These are phyloP conservation scores for Melanocharis versteri DNA, from an alignment of 2,113 vertebrate species.

Conservation along the genomic window DNA sequence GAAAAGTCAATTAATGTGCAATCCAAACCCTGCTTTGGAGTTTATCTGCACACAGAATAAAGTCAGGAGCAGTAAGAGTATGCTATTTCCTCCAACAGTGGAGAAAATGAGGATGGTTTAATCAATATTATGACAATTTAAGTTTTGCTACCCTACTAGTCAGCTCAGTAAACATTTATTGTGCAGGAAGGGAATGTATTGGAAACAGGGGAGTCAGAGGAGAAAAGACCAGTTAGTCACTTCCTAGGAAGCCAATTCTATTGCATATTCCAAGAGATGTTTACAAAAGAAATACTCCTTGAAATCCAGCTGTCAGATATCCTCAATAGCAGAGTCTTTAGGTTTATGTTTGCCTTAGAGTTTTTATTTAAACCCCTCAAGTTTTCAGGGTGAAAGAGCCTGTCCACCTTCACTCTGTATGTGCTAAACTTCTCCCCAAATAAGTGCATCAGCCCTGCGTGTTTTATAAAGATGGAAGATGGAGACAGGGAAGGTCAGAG, in stretches of 20 bases:
- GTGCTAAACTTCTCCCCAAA: background rate
- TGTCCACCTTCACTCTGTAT: background rate
- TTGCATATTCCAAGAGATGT: background rate
- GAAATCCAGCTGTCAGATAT: background rate
- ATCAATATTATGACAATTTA: constrained; percentile 45
- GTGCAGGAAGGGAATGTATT: background rate
- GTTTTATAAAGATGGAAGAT: background rate
- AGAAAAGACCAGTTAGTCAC: background rate
- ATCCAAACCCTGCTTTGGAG: background rate
- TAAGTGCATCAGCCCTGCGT: too few relatives aligned
- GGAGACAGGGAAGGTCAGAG: too few relatives aligned
- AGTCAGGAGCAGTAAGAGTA: background rate
- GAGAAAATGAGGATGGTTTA: constrained; percentile 20
- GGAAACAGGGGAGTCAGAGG: background rate
- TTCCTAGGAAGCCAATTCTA: background rate
- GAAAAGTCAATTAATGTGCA: constrained; percentile 37
- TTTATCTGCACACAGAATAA: background rate
- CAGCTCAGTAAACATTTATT: background rate
- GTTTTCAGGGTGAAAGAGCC: background rate
- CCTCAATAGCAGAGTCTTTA: fast-evolving
- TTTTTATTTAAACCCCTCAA: background rate
- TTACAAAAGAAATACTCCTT: background rate
- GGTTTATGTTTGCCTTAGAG: background rate
- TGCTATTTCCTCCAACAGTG: background rate
- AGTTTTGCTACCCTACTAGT: background rate